These are phyloP conservation scores for Aeoliscus strigatus DNA, from an alignment of 2,797 vertebrate species.

Conservation along the genomic window DNA sequence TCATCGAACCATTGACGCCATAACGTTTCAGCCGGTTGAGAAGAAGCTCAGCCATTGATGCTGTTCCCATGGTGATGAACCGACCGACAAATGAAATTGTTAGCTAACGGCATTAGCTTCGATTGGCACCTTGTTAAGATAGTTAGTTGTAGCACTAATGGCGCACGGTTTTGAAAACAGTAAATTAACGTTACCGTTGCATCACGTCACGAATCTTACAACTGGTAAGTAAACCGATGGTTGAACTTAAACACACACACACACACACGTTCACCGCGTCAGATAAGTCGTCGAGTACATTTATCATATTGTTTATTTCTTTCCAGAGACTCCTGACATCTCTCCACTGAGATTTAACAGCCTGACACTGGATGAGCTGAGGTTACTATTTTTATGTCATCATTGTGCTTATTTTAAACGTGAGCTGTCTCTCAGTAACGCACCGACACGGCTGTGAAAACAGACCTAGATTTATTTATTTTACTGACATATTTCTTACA, in stretches of 20 bases:
- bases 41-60: constrained; percentile 4
- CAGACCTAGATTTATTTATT: no score
- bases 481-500: no score
- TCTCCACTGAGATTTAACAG: constrained; percentile 30
- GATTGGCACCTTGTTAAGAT: neutral
- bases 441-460: no score
- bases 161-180: neutral
- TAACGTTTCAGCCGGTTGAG: neutral
- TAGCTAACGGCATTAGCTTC: constrained; percentile 3
- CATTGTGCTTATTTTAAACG: neutral
- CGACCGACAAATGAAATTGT: no score
- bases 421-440: no score
- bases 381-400: constrained; percentile 25
- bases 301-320: neutral
- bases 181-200: neutral
- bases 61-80: constrained; percentile 8
- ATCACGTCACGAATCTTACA: neutral
- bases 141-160: neutral
- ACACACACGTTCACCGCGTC: no score
- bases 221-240: no score
- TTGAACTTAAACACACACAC: no score
- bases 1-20: no score
- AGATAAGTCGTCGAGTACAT: no score
- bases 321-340: constrained; percentile 11
- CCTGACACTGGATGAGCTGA: constrained; percentile 54